phyloP scores from a whole-genome alignment of 1,140 invertebrate species.

The Drosophila punjabiensis region DNA sequence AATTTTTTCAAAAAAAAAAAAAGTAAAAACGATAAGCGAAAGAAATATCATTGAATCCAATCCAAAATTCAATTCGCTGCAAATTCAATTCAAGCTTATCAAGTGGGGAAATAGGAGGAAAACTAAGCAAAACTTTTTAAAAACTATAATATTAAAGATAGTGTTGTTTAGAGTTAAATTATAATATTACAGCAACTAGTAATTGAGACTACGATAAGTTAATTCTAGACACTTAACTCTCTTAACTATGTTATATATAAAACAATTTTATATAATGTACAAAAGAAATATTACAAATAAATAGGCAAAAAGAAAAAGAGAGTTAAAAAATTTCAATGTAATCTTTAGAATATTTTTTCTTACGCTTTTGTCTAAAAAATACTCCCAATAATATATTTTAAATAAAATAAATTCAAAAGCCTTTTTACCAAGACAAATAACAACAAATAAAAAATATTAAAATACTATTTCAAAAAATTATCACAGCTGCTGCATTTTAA shows the following conservation, averaged over 20 bases:
- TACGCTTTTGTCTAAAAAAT: background rate
- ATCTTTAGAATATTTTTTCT: no score
- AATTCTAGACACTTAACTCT: no score
- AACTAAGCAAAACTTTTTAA: background rate
- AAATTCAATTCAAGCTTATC: constrained; percentile 59
- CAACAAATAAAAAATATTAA: background rate
- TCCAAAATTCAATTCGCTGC: constrained; percentile 66
- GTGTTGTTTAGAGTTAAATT: background rate
- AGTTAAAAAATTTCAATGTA: no score
- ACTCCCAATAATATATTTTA: background rate
- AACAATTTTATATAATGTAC: no score
- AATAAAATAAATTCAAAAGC: no score
- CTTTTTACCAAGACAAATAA: no score
- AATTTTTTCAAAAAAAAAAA: constrained; percentile 54
- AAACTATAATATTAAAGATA: background rate
- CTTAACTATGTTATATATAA: no score
- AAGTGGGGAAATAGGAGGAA: constrained; percentile 5
- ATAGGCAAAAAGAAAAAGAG: no score
- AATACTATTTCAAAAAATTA: background rate
- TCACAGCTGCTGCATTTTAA: background rate
- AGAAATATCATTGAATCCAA: constrained; percentile 29
- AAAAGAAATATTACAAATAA: no score
- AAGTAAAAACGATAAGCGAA: background rate
- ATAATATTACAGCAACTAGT: background rate
- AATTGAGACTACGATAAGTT: background rate